Evolutionary conservation across 2,113 vertebrate species (phyloP), one percentile per base, ranked within the genome.

Genomic region (Actenoides lindsayi): DNA sequence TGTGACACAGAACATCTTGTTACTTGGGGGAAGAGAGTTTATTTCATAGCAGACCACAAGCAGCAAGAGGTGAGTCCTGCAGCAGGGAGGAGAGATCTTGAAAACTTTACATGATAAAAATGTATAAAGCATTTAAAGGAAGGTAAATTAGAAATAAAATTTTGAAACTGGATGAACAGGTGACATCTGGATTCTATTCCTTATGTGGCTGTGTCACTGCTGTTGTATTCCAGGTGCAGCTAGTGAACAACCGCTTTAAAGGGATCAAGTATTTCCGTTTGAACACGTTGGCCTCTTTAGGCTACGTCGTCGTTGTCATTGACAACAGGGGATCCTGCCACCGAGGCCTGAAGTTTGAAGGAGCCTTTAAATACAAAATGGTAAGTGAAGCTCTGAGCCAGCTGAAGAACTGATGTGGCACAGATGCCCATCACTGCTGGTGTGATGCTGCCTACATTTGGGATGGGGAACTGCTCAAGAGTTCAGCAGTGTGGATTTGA

Each of bases 301-400:
- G 98, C 28, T 98, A 98, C 1, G 98, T 98, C 6, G 98, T 98
- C 0, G 98, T 98, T 50, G 98, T 98, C 51, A 98, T 98, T 80
- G 98, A 98, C 96, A 98, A 98, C 64, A 93, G 98, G 64, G 98
- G 98, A 4, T 98, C 98, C 87, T 98, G 98, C 84, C 98, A 98
- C 90, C 98, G 98, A 71, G 98, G 98, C 24, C 97, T 98, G 74
- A 98, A 98, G 92, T 98, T 98, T 94, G 98, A 98, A 98, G 98
- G 98, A 88, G 98, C 98, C 85, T 98, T 98, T 97, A 98, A 98
- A 81, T 98, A 98, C 94, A 98, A 98, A 97, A 98, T 98, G 98
- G 98, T 98, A 89, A 97, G 98, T 97, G 68, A 30, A 76, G n/a
- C 89, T 90, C 25, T 69, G 73, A 78, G 48, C 50, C 44, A 76